A percentile compares a stretch with the other conserved stretches of the same genome.
Evolutionary conservation across 2,888 invertebrate genomes (phyloP).

Genomic region (Callinectes sapidus): DNA sequence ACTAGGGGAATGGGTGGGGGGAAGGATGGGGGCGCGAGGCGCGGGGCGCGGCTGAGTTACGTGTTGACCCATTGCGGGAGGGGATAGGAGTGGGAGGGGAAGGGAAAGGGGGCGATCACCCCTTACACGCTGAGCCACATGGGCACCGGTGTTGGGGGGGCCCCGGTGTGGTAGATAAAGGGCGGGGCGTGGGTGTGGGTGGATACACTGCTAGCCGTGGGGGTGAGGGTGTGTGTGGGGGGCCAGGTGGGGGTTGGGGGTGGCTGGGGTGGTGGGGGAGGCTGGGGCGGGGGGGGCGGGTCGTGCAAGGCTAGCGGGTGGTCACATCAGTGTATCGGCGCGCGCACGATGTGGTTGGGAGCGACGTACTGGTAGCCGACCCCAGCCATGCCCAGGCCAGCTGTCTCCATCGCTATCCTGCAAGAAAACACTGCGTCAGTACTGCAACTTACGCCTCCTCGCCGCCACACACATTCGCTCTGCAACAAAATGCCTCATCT

Average conservation of each 20-base stretch:
- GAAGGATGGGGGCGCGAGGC: slow-evolving; percentile 19
- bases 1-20: background rate
- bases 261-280: slow-evolving; percentile 48
- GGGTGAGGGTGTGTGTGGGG: slow-evolving; percentile 27
- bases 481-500: slow-evolving; percentile 21
- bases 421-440: slow-evolving; percentile 74
- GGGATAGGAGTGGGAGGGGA: background rate
- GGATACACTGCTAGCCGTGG: slow-evolving; percentile 18
- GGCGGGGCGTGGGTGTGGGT: slow-evolving; percentile 39
- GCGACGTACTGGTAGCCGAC: slow-evolving; percentile 94
- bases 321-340: slow-evolving; percentile 85
- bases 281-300: slow-evolving; percentile 52
- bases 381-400: slow-evolving; percentile 92
- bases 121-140: slow-evolving; percentile 15
- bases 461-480: background rate
- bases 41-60: slow-evolving; percentile 35
- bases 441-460: background rate
- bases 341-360: slow-evolving; percentile 94
- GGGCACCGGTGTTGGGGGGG: slow-evolving; percentile 10
- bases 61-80: background rate
- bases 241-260: slow-evolving; percentile 51
- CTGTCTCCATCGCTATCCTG: slow-evolving; percentile 97
- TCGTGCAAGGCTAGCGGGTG: slow-evolving; percentile 63
- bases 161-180: slow-evolving; percentile 12
- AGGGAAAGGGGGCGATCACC: slow-evolving; percentile 2